Conservation (phyloP, 2,797 vertebrate genomes). For the Pseudochaenichthys georgianus region DNA sequence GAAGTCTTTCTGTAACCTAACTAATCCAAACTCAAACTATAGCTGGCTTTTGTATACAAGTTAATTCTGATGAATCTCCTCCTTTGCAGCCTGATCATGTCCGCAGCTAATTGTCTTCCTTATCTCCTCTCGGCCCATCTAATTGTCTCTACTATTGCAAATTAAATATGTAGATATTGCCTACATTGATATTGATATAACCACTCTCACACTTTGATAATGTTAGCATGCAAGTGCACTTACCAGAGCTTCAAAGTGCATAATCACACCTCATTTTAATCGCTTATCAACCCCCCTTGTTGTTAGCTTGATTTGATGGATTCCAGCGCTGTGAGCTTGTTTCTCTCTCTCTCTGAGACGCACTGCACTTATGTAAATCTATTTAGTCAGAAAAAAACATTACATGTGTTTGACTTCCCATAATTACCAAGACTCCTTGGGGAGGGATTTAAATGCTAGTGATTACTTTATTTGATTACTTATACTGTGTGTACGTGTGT, state of each 20-base stretch:
- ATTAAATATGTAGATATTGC: conserved; percentile 68
- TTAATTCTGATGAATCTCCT: conserved; percentile 29
- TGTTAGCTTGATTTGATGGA: conserved; percentile 76
- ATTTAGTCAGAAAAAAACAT: conserved; percentile 61
- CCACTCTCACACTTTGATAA: conserved; percentile 66
- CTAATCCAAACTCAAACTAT: conserved; percentile 10
- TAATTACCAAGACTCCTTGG: conserved; percentile 77
- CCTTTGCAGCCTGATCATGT: conserved; percentile 32
- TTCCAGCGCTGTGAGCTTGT: conserved; percentile 35
- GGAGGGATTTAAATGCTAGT: conserved; percentile 77
- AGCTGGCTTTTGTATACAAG: conserved; percentile 1
- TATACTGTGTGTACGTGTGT: conserved; percentile 42
- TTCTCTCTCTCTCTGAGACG: conserved; percentile 16
- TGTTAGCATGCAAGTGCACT: conserved; percentile 67
- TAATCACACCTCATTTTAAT: conserved; percentile 78
- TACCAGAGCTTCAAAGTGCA: conserved; percentile 72
- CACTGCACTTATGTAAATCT: conserved; percentile 76
- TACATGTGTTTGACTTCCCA: conserved; percentile 77
- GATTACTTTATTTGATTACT: conserved; percentile 79
- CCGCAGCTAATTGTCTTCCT: conserved; percentile 51
- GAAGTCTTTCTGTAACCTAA: background rate
- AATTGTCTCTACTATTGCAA: conserved; percentile 58
- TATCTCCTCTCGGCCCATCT: conserved; percentile 43
- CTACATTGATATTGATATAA: conserved; percentile 65
- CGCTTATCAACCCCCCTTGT: conserved; percentile 75